Evolutionary conservation across 1,140 invertebrate species (phyloP).

Genomic region (Cotesia glomerata): DNA sequence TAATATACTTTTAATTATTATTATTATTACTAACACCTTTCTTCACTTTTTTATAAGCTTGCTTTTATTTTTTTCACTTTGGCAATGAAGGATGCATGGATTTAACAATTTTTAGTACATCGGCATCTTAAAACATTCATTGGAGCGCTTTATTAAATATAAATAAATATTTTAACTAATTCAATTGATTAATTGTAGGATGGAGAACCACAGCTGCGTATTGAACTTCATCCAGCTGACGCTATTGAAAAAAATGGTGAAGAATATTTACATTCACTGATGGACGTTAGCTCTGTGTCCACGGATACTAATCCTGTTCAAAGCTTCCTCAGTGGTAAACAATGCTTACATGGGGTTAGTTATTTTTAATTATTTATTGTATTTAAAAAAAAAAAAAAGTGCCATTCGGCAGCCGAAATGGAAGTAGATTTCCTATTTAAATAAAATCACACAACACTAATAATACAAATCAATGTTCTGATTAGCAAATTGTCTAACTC

Average conservation of each 20-base stretch:
- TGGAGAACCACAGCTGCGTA: constrained; percentile 69
- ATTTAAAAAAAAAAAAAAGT: neutral
- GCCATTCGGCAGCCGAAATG: too few species aligned
- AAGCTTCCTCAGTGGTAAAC: constrained; percentile 82
- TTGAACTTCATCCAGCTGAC: constrained; percentile 70
- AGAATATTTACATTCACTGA: constrained; percentile 46
- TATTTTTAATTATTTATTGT: constrained; percentile 10
- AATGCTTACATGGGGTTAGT: constrained; percentile 82
- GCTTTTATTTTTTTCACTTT: too few species aligned
- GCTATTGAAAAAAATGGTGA: constrained; percentile 55
- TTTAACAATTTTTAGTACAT: too few species aligned
- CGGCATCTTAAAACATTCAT: too few species aligned
- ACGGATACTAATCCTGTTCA: constrained; percentile 71
- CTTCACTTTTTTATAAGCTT: too few species aligned
- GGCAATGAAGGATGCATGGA: too few species aligned
- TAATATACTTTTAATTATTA: constrained; percentile 5
- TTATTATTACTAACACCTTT: too few species aligned
- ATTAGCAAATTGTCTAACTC: too few species aligned
- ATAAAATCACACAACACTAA: too few species aligned
- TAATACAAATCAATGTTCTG: too few species aligned
- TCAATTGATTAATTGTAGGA: constrained; percentile 61
- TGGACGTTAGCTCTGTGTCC: constrained; percentile 52
- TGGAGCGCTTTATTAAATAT: too few species aligned
- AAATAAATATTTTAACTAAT: neutral
- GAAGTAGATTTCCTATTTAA: too few species aligned